phyloP scores from a whole-genome alignment of 2,113 vertebrate species.

The Sylvia atricapilla region DNA sequence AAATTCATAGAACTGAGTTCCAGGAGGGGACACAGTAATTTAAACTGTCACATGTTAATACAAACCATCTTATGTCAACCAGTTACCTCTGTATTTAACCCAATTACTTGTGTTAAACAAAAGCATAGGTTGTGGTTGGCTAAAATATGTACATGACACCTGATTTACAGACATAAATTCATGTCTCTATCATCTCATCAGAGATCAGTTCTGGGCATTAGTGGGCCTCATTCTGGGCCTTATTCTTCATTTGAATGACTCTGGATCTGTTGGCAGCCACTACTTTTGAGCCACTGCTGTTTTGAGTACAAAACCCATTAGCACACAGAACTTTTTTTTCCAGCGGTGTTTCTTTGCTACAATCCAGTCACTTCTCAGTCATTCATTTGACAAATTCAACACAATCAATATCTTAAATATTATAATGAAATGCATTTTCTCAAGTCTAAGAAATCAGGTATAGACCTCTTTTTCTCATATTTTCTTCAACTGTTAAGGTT shows the following conservation, averaged over 20 bases:
- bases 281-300: not conserved
- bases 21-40: not conserved
- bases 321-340: not conserved
- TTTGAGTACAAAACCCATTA: not conserved
- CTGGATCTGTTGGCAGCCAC: not conserved
- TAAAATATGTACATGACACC: not conserved
- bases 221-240: not conserved
- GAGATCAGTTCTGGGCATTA: not conserved
- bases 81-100: not conserved
- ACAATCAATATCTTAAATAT: not conserved
- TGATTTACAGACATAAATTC: not conserved
- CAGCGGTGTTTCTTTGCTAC: not conserved
- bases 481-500: not conserved
- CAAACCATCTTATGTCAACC: not conserved
- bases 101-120: not conserved
- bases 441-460: not conserved
- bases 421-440: not conserved
- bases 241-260: not conserved
- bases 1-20: not conserved
- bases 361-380: not conserved
- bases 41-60: not conserved
- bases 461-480: not conserved
- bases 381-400: not conserved
- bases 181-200: not conserved
- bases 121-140: not conserved